These are phyloP conservation scores for Eupithecia centaureata DNA, from an alignment of 2,888 invertebrate genomes.

Conservation along the genomic window DNA sequence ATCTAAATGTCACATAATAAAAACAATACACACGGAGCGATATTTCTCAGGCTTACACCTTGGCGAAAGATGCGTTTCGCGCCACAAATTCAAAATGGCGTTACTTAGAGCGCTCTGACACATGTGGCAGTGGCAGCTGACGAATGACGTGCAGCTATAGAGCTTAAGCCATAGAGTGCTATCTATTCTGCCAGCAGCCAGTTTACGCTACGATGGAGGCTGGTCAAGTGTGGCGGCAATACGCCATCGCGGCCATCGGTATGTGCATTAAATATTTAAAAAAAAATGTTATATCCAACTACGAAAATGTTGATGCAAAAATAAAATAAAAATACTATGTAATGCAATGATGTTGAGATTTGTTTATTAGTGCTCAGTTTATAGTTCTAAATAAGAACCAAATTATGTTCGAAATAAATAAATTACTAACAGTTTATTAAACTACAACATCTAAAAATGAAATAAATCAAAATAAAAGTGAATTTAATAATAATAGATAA, in stretches of 20 bases:
- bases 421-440: not conserved
- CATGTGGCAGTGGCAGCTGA: not conserved
- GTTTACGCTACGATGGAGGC: constrained; percentile 82
- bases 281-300: no score
- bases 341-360: no score
- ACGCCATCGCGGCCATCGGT: constrained; percentile 8
- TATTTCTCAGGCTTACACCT: no score
- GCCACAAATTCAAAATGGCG: not conserved
- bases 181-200: not conserved
- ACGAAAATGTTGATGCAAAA: no score
- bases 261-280: not conserved
- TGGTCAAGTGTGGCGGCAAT: constrained; percentile 68
- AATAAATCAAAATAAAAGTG: not conserved
- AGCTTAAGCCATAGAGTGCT: not conserved
- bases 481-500: not conserved
- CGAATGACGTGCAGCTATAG: not conserved
- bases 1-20: no score
- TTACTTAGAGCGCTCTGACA: not conserved
- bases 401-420: not conserved
- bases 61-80: not conserved
- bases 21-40: no score
- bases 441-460: not conserved
- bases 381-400: no score
- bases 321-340: no score
- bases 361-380: no score